Conservation (phyloP, 2,888 invertebrate species). For the Siphlonurus alternatus region DNA sequence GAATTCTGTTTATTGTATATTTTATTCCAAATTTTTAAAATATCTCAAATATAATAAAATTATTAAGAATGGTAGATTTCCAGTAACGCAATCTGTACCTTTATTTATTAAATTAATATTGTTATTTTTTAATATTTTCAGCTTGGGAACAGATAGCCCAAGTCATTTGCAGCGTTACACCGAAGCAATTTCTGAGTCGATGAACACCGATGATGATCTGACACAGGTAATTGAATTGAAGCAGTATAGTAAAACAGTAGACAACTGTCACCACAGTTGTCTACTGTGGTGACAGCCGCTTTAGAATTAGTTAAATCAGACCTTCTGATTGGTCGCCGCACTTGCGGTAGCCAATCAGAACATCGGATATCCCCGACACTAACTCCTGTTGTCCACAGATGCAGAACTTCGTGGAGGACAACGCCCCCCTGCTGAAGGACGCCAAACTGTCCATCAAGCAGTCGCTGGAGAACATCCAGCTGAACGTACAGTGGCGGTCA, state of each 20-base stretch:
- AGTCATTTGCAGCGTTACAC: slow-evolving; percentile 30
- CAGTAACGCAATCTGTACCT: no score
- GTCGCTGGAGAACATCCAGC: slow-evolving; percentile 50
- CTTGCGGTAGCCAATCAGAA: no score
- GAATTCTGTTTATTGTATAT: no score
- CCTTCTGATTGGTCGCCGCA: no score
- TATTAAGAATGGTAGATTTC: no score
- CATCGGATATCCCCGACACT: no score
- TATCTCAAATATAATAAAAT: no score
- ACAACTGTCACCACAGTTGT: no score
- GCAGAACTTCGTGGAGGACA: slow-evolving; percentile 33
- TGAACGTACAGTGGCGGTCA: slow-evolving; percentile 58
- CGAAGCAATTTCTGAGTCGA: slow-evolving; percentile 29
- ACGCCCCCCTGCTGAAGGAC: slow-evolving; percentile 42
- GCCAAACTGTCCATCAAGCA: slow-evolving; percentile 50
- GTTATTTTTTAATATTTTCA: neutral
- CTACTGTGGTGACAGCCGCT: no score
- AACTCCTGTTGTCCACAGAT: slow-evolving; percentile 27
- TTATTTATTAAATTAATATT: neutral
- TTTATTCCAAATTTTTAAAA: no score
- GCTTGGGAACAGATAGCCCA: neutral
- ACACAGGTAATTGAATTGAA: slow-evolving; percentile 24
- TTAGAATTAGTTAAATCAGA: no score
- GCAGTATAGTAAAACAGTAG: no score
- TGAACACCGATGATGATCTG: slow-evolving; percentile 29